Conservation (phyloP, 2,797 vertebrate genomes). For the Lerista edwardsae region DNA sequence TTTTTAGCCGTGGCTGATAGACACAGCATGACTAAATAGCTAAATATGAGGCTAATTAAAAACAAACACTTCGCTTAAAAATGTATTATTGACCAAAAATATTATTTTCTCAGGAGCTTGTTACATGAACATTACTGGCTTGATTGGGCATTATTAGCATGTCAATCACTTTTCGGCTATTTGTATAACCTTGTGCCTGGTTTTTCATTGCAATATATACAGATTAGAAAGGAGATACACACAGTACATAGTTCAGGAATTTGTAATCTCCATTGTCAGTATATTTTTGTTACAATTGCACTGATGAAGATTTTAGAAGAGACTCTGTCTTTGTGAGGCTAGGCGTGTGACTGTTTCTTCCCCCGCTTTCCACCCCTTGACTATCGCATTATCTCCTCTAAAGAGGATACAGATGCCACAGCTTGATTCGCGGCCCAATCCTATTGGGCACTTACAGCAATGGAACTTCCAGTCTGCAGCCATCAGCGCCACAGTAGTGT, state of each 20-base stretch:
- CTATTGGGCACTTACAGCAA: too few species aligned
- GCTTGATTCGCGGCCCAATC: not conserved
- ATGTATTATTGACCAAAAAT: constrained; percentile 71
- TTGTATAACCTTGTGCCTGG: constrained; percentile 78
- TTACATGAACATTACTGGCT: constrained; percentile 60
- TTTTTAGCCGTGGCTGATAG: constrained; percentile 67
- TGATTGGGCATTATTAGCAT: constrained; percentile 66
- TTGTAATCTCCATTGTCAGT: constrained; percentile 61
- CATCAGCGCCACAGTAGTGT: too few species aligned
- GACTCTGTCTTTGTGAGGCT: constrained; percentile 4
- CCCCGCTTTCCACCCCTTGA: not conserved
- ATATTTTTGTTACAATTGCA: constrained; percentile 55
- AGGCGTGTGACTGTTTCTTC: not conserved
- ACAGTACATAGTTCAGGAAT: constrained; percentile 64
- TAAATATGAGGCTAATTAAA: constrained; percentile 88
- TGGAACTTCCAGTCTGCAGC: too few species aligned
- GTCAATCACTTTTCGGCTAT: constrained; percentile 75
- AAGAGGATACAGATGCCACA: not conserved
- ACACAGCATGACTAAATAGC: constrained; percentile 78
- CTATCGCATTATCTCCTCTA: not conserved
- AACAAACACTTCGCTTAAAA: constrained; percentile 82
- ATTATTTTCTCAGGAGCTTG: constrained; percentile 76
- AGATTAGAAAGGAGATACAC: constrained; percentile 76
- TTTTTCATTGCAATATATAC: constrained; percentile 79
- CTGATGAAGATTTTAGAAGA: constrained; percentile 15